phyloP scores from a whole-genome alignment of 1,140 invertebrate genomes.

The Meloidogyne floridensis region DNA sequence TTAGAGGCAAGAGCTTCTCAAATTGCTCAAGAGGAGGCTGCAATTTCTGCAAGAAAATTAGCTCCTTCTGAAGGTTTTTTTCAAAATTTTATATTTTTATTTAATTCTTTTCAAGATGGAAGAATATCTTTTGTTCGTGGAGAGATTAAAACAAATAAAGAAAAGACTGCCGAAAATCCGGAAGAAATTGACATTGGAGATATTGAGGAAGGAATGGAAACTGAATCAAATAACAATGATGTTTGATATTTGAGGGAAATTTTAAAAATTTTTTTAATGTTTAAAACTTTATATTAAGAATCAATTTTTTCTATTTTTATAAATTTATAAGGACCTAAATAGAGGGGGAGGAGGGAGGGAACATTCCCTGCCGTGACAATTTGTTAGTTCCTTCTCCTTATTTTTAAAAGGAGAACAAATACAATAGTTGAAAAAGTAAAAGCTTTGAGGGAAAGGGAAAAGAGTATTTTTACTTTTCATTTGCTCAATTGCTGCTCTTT shows the following conservation, averaged over 20 bases:
- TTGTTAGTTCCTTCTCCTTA: background rate
- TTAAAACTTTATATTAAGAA: background rate
- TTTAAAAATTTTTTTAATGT: background rate
- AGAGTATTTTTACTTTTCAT: no score
- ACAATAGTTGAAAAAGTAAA: background rate
- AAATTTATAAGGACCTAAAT: background rate
- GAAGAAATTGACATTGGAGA: slow-evolving; percentile 64
- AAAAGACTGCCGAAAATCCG: slow-evolving; percentile 61
- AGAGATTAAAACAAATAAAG: slow-evolving; percentile 54
- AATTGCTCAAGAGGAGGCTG: slow-evolving; percentile 49
- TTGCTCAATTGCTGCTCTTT: background rate
- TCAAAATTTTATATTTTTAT: background rate
- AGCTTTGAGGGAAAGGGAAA: background rate
- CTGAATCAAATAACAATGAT: slow-evolving; percentile 22
- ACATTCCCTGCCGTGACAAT: slow-evolving; percentile 10
- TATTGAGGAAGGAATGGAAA: slow-evolving; percentile 53
- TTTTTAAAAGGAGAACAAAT: background rate
- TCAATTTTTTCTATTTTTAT: background rate
- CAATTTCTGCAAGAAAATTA: slow-evolving; percentile 39
- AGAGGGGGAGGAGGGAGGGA: background rate
- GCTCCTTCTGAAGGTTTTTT: slow-evolving; percentile 23
- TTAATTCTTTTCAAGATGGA: slow-evolving; percentile 28
- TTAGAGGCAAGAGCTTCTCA: slow-evolving; percentile 55
- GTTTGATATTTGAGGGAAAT: background rate
- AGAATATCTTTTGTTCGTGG: slow-evolving; percentile 62